These are phyloP conservation scores for Emydura subglobosa DNA, from an alignment of 2,113 vertebrate genomes.

Conservation along the genomic window DNA sequence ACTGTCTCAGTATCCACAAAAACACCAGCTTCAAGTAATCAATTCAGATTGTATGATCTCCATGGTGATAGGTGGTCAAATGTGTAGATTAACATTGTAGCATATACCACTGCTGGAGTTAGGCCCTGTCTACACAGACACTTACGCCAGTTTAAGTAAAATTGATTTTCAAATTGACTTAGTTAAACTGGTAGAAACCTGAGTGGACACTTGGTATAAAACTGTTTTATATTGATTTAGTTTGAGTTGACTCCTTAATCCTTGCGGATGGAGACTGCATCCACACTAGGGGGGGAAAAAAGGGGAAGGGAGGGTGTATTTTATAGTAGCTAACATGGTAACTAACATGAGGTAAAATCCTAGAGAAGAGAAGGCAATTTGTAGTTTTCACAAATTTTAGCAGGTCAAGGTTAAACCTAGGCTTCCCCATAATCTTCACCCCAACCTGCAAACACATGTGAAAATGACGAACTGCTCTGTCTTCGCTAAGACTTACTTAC, in stretches of 20 bases:
- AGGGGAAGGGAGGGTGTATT: not conserved
- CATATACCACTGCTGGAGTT: not conserved
- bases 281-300: not conserved
- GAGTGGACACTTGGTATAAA: conserved; percentile 41
- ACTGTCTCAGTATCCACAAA: not conserved
- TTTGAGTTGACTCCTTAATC: not conserved
- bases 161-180: conserved; percentile 63
- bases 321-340: not conserved
- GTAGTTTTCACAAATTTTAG: fast-evolving
- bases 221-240: conserved; percentile 53
- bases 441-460: not conserved
- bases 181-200: conserved; percentile 52
- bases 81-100: not conserved
- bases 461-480: not conserved
- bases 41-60: not conserved
- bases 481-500: not conserved
- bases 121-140: not conserved
- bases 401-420: not conserved
- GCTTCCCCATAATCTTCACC: not conserved
- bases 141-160: not conserved
- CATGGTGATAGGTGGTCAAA: not conserved
- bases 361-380: not conserved
- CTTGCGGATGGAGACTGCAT: not conserved
- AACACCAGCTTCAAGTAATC: not conserved
- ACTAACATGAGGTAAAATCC: fast-evolving